These are phyloP conservation scores for Poeciliopsis retropinna DNA, from an alignment of 2,113 vertebrate species.

Conservation along the genomic window DNA sequence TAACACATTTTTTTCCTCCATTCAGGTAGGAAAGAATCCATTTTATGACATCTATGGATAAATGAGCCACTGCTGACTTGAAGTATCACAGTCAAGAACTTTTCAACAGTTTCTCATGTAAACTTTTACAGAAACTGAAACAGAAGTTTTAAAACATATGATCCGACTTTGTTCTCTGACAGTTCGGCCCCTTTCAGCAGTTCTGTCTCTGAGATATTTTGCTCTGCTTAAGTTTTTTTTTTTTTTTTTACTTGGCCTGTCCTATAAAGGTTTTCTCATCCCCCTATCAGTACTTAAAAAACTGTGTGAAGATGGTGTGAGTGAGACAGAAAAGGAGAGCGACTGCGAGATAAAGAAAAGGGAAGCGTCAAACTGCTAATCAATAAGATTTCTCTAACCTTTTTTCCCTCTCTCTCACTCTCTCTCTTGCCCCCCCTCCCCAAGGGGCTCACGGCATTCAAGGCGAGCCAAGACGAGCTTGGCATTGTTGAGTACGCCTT, in stretches of 20 bases:
- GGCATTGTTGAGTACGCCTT: constrained; percentile 80
- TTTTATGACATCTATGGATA: background rate
- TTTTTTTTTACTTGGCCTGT: constrained; percentile 48
- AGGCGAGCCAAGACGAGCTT: constrained; percentile 80
- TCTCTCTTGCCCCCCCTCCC: constrained; percentile 9
- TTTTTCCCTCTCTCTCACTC: background rate
- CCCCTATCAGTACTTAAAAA: constrained; percentile 54
- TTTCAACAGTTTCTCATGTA: constrained; percentile 2
- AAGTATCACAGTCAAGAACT: background rate
- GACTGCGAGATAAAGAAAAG: constrained; percentile 65
- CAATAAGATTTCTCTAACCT: constrained; percentile 78
- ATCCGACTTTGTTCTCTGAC: constrained; percentile 34
- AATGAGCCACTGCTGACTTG: background rate
- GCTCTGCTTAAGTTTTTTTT: constrained; percentile 12
- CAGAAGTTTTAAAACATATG: background rate
- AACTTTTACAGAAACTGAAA: constrained; percentile 16
- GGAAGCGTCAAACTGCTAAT: constrained; percentile 76
- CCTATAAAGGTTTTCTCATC: constrained; percentile 50
- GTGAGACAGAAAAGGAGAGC: constrained; percentile 49
- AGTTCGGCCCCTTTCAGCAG: constrained; percentile 29
- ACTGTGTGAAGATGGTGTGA: constrained; percentile 50
- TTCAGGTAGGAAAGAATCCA: background rate
- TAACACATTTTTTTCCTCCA: background rate
- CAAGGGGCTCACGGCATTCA: constrained; percentile 71
- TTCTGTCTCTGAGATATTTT: constrained; percentile 44